Conservation (phyloP, 2,113 vertebrate species). For the Macquaria ambigua region DNA sequence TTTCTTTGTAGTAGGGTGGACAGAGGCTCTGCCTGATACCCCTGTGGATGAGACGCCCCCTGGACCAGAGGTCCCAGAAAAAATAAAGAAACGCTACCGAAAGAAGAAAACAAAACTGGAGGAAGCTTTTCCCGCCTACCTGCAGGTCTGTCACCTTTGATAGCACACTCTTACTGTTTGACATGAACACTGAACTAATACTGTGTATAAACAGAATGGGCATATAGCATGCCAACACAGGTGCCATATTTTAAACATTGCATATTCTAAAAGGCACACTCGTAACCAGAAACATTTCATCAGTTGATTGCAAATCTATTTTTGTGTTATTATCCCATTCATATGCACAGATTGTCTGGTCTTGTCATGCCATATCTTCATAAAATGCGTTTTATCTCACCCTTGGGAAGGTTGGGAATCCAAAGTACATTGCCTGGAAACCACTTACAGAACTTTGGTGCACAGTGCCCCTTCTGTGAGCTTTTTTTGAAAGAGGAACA, state of each 20-base stretch:
- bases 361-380: constrained; percentile 40
- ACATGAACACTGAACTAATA: background rate
- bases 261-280: background rate
- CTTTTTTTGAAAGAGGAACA: constrained; percentile 49
- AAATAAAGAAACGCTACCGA: constrained; percentile 96
- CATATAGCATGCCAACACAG: background rate
- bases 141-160: constrained; percentile 87
- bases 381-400: constrained; percentile 52
- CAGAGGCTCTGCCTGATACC: constrained; percentile 89
- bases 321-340: constrained; percentile 23
- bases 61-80: constrained; percentile 91
- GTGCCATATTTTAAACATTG: background rate
- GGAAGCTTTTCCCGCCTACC: constrained; percentile 94
- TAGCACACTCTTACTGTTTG: background rate
- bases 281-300: background rate
- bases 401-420: constrained; percentile 53
- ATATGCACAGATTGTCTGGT: constrained; percentile 37
- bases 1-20: constrained; percentile 85
- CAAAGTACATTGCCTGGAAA: constrained; percentile 66
- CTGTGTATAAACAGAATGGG: background rate
- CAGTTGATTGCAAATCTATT: constrained; percentile 16
- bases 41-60: constrained; percentile 88
- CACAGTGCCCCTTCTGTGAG: constrained; percentile 36
- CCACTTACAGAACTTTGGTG: constrained; percentile 59
- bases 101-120: constrained; percentile 99